Evolutionary conservation across 2,797 vertebrate genomes (phyloP).

Genomic region (Pagetopsis macropterus): DNA sequence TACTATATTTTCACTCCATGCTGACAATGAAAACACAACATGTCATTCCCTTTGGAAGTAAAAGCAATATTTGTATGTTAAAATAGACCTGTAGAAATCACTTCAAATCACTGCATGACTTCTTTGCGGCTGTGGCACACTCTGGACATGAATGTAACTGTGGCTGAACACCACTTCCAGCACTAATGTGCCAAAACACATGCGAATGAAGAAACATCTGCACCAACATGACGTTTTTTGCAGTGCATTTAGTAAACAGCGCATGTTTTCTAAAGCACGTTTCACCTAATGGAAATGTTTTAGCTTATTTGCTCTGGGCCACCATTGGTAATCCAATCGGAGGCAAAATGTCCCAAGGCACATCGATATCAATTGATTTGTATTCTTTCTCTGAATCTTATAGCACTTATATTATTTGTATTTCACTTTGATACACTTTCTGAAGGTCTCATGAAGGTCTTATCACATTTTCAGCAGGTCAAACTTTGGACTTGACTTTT

Average conservation of each 20-base stretch:
- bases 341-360: conserved; percentile 24
- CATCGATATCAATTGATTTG: conserved; percentile 54
- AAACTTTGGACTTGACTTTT: conserved; percentile 33
- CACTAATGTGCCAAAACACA: no score
- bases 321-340: no score
- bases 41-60: conserved; percentile 62
- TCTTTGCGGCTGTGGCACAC: no score
- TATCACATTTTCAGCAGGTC: conserved; percentile 62
- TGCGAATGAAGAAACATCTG: no score
- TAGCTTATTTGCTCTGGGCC: no score
- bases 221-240: no score
- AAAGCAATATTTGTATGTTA: conserved; percentile 44
- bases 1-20: conserved; percentile 90
- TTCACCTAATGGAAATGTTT: no score
- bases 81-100: conserved; percentile 38
- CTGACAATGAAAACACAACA: conserved; percentile 61
- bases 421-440: conserved; percentile 53
- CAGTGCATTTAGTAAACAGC: no score
- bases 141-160: no score
- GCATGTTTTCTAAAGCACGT: no score
- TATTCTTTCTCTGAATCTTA: conserved; percentile 31
- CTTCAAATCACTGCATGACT: conserved; percentile 37
- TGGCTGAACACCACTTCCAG: no score
- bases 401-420: conserved; percentile 23
- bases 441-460: conserved; percentile 49